Base-by-base conservation (phyloP, 2,113 vertebrate species). In the Nematolebias whitei region DNA sequence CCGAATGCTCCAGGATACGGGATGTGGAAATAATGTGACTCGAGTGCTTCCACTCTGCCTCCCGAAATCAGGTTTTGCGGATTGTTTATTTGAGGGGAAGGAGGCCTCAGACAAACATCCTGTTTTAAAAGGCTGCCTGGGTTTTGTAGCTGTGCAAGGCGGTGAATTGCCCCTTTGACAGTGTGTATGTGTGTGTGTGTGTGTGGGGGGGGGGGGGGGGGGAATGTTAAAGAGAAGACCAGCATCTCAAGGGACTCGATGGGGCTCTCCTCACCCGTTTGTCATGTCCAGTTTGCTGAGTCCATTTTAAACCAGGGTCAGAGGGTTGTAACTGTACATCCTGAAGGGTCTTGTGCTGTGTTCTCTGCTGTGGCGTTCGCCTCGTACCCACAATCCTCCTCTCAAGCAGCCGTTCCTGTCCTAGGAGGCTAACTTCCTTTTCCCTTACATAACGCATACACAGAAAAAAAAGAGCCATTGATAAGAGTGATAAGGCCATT, bases 51-150 rank as follows among this genome's bases (percentile, higher is more conserved):
- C 93, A 92, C 93, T 89, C 88, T 86, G 89, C 92, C 91, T 92
- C 90, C 90, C 88, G 76, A 91, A 95, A 93, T 92, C 90, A 94
- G 93, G 90, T 91, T 91, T 89, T 92, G 90, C 88, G 89, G 93
- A 93, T 94, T 96, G 94, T 96, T 98, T 96, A 95, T 95, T 93
- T 94, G 94, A 94, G 93, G 94, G 92, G 90, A 93, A 92, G 93
- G 92, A 94, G 90, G 92, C 93, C 91, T 93, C 92, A 85, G 92
- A 92, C 93, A 95, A 95, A 94, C 95, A 94, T 96, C 94, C 94
- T 96, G 94, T 94, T 95, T 95, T 93, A 92, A 93, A 90, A 92
- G 90, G 85, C 89, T 35, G 70, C 83, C 92, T 88, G 81, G 83
- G 82, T 91, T 91, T 91, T 87, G 87, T 91, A 89, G 73, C 88